Evolutionary conservation across 1,140 invertebrate species (phyloP).

Genomic region (Brachionus manjavacas): DNA sequence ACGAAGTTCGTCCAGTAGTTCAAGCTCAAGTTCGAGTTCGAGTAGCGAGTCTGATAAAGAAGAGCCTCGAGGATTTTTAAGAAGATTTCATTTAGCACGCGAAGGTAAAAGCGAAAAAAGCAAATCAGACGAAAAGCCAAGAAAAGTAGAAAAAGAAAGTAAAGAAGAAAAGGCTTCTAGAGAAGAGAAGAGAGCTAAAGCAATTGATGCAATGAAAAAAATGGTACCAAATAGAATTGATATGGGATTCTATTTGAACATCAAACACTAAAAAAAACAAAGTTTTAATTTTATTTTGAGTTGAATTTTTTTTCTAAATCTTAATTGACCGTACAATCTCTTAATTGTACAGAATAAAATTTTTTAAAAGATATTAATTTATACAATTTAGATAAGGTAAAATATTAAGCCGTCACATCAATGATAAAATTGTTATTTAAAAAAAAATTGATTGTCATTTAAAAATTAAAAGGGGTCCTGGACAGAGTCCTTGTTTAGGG

Average conservation of each 20-base stretch:
- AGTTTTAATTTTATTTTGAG: background rate
- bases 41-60: background rate
- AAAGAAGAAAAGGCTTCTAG: background rate
- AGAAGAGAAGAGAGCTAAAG: background rate
- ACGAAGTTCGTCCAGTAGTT: background rate
- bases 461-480: too few species aligned
- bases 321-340: conserved; percentile 24
- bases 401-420: too few species aligned
- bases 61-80: background rate
- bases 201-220: background rate
- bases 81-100: background rate
- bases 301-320: background rate
- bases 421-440: too few species aligned
- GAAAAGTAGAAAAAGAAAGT: background rate
- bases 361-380: too few species aligned
- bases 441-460: too few species aligned
- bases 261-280: background rate
- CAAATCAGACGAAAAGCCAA: background rate
- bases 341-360: conserved; percentile 12
- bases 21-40: background rate
- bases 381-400: too few species aligned
- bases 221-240: background rate
- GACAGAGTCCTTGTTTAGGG: too few species aligned
- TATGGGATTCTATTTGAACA: conserved; percentile 13
- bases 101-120: background rate